Percentiles rank a stretch among this genome's conserved stretches.
phyloP scores from a whole-genome alignment of 2,888 invertebrate genomes.

The Melipona beecheii region DNA sequence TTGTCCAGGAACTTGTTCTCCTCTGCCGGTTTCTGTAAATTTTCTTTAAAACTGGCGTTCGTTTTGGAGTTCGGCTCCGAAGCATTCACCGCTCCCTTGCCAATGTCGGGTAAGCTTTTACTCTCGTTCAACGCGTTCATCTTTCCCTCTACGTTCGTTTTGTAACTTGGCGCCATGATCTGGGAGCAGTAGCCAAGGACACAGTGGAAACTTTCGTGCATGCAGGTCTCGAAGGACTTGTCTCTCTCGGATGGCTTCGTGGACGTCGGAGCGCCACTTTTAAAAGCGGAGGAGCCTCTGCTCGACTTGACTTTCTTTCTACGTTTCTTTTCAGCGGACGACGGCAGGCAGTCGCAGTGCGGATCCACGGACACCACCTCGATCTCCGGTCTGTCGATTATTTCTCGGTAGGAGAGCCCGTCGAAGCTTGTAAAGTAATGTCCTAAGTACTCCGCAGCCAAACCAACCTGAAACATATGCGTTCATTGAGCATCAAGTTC shows the following conservation, averaged over 20 bases:
- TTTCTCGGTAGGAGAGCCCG: constrained; percentile 74
- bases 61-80: not conserved
- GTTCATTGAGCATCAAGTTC: not conserved
- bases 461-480: constrained; percentile 71
- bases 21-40: constrained; percentile 19
- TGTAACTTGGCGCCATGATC: constrained; percentile 66
- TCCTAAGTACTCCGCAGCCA: constrained; percentile 78
- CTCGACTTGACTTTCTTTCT: constrained; percentile 11
- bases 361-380: constrained; percentile 77
- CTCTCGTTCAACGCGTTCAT: constrained; percentile 18
- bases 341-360: constrained; percentile 43
- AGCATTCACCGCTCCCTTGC: not conserved
- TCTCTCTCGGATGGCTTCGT: not conserved
- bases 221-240: constrained; percentile 70
- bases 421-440: constrained; percentile 75
- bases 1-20: constrained; percentile 18
- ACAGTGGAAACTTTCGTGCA: constrained; percentile 77
- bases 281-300: not conserved
- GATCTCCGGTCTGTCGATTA: constrained; percentile 70
- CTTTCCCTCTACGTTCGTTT: constrained; percentile 59
- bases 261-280: not conserved
- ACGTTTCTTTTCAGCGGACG: constrained; percentile 42
- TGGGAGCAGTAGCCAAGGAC: constrained; percentile 77
- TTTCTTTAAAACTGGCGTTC: constrained; percentile 8
- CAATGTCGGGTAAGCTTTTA: not conserved